A percentile compares a stretch with the other conserved stretches of the same genome.
These are phyloP conservation scores for Nephrocerus scutellatus DNA, from an alignment of 2,888 invertebrate genomes.

Conservation along the genomic window DNA sequence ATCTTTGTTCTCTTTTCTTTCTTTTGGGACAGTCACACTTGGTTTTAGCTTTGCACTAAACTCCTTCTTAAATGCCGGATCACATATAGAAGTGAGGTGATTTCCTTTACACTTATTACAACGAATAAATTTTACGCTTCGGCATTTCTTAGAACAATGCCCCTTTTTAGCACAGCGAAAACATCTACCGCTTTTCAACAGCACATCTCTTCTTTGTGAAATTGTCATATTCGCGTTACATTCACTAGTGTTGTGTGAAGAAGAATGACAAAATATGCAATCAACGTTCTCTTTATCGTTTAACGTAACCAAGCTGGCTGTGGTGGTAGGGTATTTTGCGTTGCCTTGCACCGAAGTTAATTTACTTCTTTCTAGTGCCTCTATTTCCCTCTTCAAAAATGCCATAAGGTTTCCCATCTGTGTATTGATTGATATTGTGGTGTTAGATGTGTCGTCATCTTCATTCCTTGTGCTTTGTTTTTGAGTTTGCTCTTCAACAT, in stretches of 20 bases:
- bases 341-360: not conserved
- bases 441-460: not conserved
- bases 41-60: no score
- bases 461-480: not conserved
- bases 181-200: no score
- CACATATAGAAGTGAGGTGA: conserved; percentile 2
- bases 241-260: no score
- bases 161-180: conserved; percentile 6
- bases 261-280: conserved; percentile 5
- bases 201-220: conserved; percentile 6
- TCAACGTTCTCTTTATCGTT: not conserved
- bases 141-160: conserved; percentile 5
- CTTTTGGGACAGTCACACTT: no score
- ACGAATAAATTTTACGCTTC: conserved; percentile 1
- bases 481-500: no score
- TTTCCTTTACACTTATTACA: conserved; percentile 7
- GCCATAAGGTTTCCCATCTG: conserved; percentile 5
- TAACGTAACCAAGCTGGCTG: conserved; percentile 3
- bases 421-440: conserved; percentile 1
- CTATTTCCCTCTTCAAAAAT: conserved; percentile 10
- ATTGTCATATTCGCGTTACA: conserved; percentile 1
- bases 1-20: no score
- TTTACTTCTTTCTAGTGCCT: conserved; percentile 7
- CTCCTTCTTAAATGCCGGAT: not conserved
- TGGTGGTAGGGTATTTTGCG: not conserved